Evolutionary conservation across 2,797 vertebrate species (phyloP).

Genomic region (Hyperoplus lanceolatus): DNA sequence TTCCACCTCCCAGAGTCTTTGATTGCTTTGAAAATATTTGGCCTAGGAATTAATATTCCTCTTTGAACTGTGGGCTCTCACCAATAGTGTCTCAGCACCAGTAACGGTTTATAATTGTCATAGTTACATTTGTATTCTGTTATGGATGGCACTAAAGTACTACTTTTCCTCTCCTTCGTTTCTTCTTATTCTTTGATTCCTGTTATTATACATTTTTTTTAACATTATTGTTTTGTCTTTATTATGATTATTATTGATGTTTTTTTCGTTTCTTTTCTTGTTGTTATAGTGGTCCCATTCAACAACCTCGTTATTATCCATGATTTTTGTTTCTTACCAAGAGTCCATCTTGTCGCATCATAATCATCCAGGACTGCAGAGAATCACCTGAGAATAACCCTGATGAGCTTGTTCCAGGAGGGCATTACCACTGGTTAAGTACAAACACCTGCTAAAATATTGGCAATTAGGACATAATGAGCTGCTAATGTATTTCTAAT

Average conservation of each 20-base stretch:
- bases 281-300: slow-evolving; percentile 25
- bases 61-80: slow-evolving; percentile 59
- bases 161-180: background rate
- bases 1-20: slow-evolving; percentile 73
- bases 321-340: slow-evolving; percentile 59
- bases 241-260: slow-evolving; percentile 9
- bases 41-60: slow-evolving; percentile 61
- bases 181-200: background rate
- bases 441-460: slow-evolving; percentile 99
- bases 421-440: slow-evolving; percentile 96
- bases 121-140: slow-evolving; percentile 23
- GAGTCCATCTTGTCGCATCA: slow-evolving; percentile 76
- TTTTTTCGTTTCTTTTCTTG: slow-evolving; percentile 4
- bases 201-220: background rate
- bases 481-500: slow-evolving; percentile 99
- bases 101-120: slow-evolving; percentile 40
- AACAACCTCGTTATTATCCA: slow-evolving; percentile 59
- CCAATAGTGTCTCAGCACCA: slow-evolving; percentile 40
- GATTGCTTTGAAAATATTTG: slow-evolving; percentile 80
- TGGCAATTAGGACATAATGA: slow-evolving; percentile 99
- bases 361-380: slow-evolving; percentile 78
- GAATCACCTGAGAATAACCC: slow-evolving; percentile 90
- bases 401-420: slow-evolving; percentile 92
- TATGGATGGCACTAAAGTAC: background rate
- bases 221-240: background rate